A percentile compares a stretch with the other conserved stretches of the same genome.
Conservation (phyloP, 2,797 vertebrate species). For the Tinamus major region DNA sequence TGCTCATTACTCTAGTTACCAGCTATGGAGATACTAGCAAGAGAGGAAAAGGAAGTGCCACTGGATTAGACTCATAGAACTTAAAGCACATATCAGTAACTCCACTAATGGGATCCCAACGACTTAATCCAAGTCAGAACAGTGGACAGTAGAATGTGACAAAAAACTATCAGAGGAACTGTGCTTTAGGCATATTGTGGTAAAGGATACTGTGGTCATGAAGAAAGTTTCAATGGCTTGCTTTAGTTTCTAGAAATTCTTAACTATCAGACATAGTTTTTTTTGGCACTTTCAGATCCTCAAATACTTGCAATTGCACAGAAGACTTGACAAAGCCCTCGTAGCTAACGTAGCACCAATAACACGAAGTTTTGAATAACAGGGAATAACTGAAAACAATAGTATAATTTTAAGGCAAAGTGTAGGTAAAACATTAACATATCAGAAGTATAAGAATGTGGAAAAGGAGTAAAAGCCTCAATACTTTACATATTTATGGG, state of each 20-base stretch:
- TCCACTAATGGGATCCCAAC: background rate
- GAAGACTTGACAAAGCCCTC: background rate
- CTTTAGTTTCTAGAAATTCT: background rate
- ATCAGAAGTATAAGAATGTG: background rate
- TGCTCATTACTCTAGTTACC: background rate
- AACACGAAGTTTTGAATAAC: fast-evolving
- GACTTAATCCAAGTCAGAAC: background rate
- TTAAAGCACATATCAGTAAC: background rate
- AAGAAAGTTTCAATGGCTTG: background rate
- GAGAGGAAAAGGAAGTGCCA: background rate
- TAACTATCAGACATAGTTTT: background rate
- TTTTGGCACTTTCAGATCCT: background rate
- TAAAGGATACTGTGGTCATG: background rate
- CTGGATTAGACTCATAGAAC: background rate
- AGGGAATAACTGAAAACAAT: background rate
- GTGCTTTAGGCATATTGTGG: background rate
- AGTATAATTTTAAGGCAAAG: background rate
- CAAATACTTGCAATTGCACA: background rate
- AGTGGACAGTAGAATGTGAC: background rate
- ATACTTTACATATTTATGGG: background rate
- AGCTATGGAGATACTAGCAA: background rate
- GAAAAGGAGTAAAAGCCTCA: background rate
- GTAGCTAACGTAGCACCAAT: background rate
- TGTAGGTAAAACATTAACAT: background rate
- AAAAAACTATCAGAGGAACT: background rate